Evolutionary conservation across 1,140 invertebrate species (phyloP), one percentile per base, ranked within the genome.

Genomic region (Eriocheir sinensis): DNA sequence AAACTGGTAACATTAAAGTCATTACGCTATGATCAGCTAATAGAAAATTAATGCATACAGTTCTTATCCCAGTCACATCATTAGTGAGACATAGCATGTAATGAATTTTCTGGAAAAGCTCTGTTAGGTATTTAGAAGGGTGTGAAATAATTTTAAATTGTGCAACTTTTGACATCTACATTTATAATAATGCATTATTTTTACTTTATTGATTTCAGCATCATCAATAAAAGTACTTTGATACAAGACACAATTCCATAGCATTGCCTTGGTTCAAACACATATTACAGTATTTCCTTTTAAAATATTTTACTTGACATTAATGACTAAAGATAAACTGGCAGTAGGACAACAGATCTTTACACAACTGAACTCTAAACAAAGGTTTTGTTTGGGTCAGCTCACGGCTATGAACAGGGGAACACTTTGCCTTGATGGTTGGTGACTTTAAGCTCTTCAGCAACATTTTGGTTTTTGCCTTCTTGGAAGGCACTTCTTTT

Each of bases 21-120:
- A n/a, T 72, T 72, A n/a, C 27, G 27, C 21, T 21, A 72, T n/a
- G n/a, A 2, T 72, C 6, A 12, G 3, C n/a, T 72, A n/a, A 72
- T 72, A 72, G n/a, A n/a, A 72, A n/a, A 48, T 6, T n/a, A n/a
- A 21, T 72, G n/a, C 38, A 38, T 32, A 38, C n/a, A 79, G 88
- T 72, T 4, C 21, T 72, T 72, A 72, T 72, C n/a, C n/a, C 27
- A 72, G 60, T 72, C 60, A 72, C 8, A n/a, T 72, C 89, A 94
- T 89, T 89, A 79, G 44, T 81, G 86, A 89, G 86, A 79, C 38
- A 34, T 89, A 72, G 89, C 60, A 38, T 44, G 89, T 94, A 88
- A 94, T 89, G 89, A 38, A 89, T 88, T 80, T 41, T 44, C 89
- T 94, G 86, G 44, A 94, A 94, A 94, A 94, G 86, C 93, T 94